Evolutionary conservation across 2,113 vertebrate species (phyloP), one percentile per base, ranked within the genome.

Genomic region (Copsychus sechellarum): DNA sequence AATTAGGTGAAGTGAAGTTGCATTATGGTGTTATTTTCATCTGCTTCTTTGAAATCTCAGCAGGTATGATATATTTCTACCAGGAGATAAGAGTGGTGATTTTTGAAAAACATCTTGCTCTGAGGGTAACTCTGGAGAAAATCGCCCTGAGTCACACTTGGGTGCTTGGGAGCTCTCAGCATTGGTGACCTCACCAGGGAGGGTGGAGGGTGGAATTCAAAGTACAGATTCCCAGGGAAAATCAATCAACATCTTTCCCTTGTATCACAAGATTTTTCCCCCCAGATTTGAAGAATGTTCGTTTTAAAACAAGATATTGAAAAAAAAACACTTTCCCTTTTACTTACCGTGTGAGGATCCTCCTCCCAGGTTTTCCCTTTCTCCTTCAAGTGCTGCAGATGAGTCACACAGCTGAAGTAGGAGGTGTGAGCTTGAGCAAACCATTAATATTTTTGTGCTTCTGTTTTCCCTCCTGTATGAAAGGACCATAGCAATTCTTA

Each of bases 391-490:
- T 31, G 6, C 38, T 95, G 38, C 54, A 85, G 74, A 48, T 1
- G 0, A 79, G 54, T 47, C 58, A 81, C 24, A 50, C 29, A 78
- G 42, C 56, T 96, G 82, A 93, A 83, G 84, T 20, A 85, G 71
- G 42, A 85, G 58, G 42, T 91, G 81, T 91, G 71, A 93, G 66
- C 42, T 70, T 88, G 79, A 61, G 54, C 58, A 82, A 87, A 47
- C 38, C 26, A 70, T 86, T 86, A 81, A 93, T 78, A 77, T 48
- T 51, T 33, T 23, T 14, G 22, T 83, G 38, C 81, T 92, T 88
- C 74, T 95, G 70, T 77, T 93, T 96, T 43, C 42, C 38, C 17
- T 91, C 78, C 76, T 66, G 42, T 50, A 20, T 81, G n/a, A 62
- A 90, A 85, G 88, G 56, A 51, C 13, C 22, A 5, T 8, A 66